Percentiles rank a stretch among this genome's conserved stretches.
Conservation (phyloP, 2,888 invertebrate species). For the Chloroclystis v-ata region DNA sequence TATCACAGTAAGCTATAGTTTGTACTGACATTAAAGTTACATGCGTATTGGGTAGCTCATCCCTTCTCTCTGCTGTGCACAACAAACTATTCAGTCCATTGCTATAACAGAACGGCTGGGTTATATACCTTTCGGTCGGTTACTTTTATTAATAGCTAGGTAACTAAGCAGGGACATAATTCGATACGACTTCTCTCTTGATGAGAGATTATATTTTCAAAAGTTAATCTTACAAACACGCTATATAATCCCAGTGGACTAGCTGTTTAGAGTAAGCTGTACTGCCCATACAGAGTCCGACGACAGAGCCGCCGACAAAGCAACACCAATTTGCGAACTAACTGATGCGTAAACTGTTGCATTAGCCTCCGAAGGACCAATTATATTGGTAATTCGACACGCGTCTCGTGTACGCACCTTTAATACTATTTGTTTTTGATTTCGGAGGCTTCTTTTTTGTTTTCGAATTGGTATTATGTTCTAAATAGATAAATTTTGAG, state of each 20-base stretch:
- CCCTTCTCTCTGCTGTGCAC: slow-evolving; percentile 1
- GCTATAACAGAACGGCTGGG: not conserved
- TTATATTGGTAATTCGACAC: slow-evolving; percentile 59
- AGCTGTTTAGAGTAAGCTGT: not conserved
- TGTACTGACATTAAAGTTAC: not conserved
- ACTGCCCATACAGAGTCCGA: slow-evolving; percentile 36
- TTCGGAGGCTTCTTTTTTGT: not conserved
- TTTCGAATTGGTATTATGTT: not conserved
- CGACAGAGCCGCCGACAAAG: slow-evolving; percentile 62
- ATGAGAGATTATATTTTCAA: too few relatives aligned
- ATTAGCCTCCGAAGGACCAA: slow-evolving; percentile 54
- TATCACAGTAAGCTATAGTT: not conserved
- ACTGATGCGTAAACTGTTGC: slow-evolving; percentile 72
- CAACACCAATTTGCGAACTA: slow-evolving; percentile 71
- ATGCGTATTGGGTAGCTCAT: not conserved
- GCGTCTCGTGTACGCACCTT: slow-evolving; percentile 44
- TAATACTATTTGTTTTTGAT: slow-evolving; percentile 39
- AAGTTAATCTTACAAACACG: too few relatives aligned
- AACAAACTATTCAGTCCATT: not conserved
- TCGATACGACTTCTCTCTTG: too few relatives aligned
- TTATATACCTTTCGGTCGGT: too few relatives aligned
- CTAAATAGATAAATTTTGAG: too few relatives aligned
- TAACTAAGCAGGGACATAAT: too few relatives aligned
- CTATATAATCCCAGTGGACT: too few relatives aligned
- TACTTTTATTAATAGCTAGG: too few relatives aligned